Percentiles rank a stretch among this genome's conserved stretches.
phyloP scores from a whole-genome alignment of 2,113 vertebrate species.

The Actenoides hombroni region DNA sequence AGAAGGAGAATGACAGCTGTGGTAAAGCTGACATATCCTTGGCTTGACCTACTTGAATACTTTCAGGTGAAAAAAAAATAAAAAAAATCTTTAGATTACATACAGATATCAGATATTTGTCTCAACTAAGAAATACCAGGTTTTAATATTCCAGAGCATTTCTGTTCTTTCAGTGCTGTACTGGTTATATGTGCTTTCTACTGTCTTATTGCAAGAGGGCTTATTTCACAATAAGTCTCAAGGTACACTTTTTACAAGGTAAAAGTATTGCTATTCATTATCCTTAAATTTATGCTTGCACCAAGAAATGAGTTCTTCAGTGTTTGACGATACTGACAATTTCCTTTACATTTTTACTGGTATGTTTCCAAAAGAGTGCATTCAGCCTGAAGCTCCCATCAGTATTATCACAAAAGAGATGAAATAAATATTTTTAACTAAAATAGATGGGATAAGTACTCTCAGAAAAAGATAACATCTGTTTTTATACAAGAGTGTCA shows the following conservation, averaged over 20 bases:
- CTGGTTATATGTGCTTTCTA: slow-evolving; percentile 25
- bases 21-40: neutral
- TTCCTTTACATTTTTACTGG: neutral
- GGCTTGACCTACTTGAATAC: neutral
- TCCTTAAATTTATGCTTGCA: slow-evolving; percentile 32
- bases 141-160: slow-evolving; percentile 35
- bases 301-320: neutral
- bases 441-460: neutral
- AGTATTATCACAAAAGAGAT: neutral
- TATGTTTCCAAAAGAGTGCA: neutral
- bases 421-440: neutral
- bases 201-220: neutral
- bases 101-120: neutral
- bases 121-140: neutral
- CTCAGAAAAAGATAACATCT: neutral
- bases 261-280: slow-evolving; percentile 36
- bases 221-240: neutral
- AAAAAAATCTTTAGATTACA: neutral
- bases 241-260: too few species aligned
- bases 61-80: neutral
- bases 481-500: neutral
- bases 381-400: neutral
- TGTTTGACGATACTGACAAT: neutral
- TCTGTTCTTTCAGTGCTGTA: neutral
- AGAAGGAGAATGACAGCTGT: neutral